Conservation (phyloP, 2,888 invertebrate species). For the Tortricodes alternella region DNA sequence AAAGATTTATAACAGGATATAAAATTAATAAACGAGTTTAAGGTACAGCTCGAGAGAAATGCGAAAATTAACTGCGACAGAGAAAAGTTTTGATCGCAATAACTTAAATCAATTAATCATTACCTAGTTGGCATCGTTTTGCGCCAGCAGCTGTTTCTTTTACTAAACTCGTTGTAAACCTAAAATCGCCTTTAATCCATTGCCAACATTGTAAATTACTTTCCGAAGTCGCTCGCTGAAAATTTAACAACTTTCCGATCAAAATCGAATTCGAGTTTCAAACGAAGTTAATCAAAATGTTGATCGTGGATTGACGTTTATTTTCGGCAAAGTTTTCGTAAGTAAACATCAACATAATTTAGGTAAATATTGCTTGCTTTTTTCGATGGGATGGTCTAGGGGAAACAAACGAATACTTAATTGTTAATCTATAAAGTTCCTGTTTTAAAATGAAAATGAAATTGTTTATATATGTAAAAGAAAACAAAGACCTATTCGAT, state of each 20-base stretch:
- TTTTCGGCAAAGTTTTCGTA: slow-evolving; percentile 20
- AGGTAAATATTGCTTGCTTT: neutral
- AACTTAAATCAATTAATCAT: slow-evolving; percentile 5
- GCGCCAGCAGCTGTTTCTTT: slow-evolving; percentile 18
- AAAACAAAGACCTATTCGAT: no score
- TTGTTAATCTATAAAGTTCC: no score
- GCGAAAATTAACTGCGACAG: neutral
- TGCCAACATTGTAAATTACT: slow-evolving; percentile 27
- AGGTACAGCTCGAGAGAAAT: no score
- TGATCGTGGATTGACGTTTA: slow-evolving; percentile 25
- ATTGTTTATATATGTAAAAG: no score
- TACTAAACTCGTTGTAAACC: slow-evolving; percentile 23
- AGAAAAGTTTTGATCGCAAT: neutral
- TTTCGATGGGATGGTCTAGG: neutral
- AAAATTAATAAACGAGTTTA: no score
- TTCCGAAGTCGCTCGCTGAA: slow-evolving; percentile 17
- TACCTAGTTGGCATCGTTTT: slow-evolving; percentile 1
- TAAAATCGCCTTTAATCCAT: slow-evolving; percentile 26
- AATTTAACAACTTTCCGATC: slow-evolving; percentile 28
- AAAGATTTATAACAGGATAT: no score
- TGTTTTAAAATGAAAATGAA: no score
- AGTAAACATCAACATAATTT: slow-evolving; percentile 16
- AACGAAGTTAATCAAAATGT: slow-evolving; percentile 31
- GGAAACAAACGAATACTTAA: no score
- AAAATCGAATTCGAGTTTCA: slow-evolving; percentile 28